Percentiles rank a stretch among this genome's conserved stretches.
Conservation (phyloP, 2,797 vertebrate genomes). For the Lagodon rhomboides region DNA sequence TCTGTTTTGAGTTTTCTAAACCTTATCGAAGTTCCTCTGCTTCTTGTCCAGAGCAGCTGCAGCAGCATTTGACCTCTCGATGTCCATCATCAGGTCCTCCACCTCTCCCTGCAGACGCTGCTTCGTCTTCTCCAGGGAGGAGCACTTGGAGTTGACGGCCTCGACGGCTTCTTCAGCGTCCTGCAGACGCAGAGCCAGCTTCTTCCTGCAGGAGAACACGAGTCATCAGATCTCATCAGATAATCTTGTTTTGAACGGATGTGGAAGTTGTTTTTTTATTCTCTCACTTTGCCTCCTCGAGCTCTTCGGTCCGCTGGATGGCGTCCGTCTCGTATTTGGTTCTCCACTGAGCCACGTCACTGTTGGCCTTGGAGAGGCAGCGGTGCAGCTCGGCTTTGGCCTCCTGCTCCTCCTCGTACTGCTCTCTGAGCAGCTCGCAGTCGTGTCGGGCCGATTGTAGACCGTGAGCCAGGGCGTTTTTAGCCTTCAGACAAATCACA, state of each 20-base stretch:
- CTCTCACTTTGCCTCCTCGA: conserved; percentile 86
- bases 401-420: conserved; percentile 85
- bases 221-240: background rate
- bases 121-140: conserved; percentile 90
- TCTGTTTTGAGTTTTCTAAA: background rate
- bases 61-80: conserved; percentile 78
- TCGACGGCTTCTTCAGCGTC: conserved; percentile 88
- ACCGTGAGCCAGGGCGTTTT: conserved; percentile 84
- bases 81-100: conserved; percentile 79
- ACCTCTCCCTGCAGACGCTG: conserved; percentile 83
- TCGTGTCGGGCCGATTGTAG: conserved; percentile 87
- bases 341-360: conserved; percentile 87
- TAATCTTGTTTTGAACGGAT: background rate
- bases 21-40: conserved; percentile 83
- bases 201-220: conserved; percentile 81
- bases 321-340: conserved; percentile 86
- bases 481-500: conserved; percentile 74
- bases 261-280: too few relatives aligned
- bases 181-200: conserved; percentile 88
- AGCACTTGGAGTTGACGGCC: conserved; percentile 87
- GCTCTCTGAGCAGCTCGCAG: conserved; percentile 87
- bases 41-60: conserved; percentile 84
- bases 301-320: conserved; percentile 86
- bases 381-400: conserved; percentile 86
- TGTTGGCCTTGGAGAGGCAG: conserved; percentile 86